These are phyloP conservation scores for Labrus mixtus DNA, from an alignment of 2,113 vertebrate species.

Conservation along the genomic window DNA sequence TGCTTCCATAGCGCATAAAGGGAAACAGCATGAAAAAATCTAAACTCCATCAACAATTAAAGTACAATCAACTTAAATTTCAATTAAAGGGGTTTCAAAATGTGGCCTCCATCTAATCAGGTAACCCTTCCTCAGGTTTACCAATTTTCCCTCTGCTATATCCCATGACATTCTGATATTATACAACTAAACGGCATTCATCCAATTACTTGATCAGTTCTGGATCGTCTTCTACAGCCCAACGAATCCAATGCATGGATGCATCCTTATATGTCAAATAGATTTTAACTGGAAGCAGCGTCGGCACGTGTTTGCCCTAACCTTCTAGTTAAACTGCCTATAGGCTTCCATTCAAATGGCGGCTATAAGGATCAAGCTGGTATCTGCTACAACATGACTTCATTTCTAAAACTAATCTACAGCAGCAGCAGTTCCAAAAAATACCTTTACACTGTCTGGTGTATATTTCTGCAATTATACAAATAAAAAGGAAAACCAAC, in stretches of 20 bases:
- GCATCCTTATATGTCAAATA: conserved; percentile 66
- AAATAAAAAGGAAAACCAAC: conserved; percentile 23
- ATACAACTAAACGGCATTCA: conserved; percentile 61
- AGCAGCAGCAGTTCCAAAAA: conserved; percentile 54
- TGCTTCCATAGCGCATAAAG: too few species aligned
- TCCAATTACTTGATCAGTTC: conserved; percentile 79
- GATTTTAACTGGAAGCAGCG: conserved; percentile 65
- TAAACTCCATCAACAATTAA: too few species aligned
- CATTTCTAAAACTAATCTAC: conserved; percentile 75
- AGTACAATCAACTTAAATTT: too few species aligned
- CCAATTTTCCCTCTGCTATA: conserved; percentile 73
- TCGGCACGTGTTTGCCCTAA: conserved; percentile 49
- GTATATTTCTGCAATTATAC: conserved; percentile 35
- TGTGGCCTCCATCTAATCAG: conserved; percentile 33
- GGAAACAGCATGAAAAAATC: too few species aligned
- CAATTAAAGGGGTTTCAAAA: too few species aligned
- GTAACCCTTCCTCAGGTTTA: conserved; percentile 69
- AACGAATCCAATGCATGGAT: conserved; percentile 60
- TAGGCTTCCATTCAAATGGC: conserved; percentile 57
- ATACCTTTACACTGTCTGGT: conserved; percentile 34
- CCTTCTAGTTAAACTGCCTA: conserved; percentile 59
- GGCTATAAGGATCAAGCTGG: conserved; percentile 60
- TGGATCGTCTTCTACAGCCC: conserved; percentile 72
- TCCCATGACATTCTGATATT: conserved; percentile 69
- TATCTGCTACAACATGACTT: conserved; percentile 67